A percentile compares a stretch with the other conserved stretches of the same genome.
Conservation (phyloP, 1,140 invertebrate genomes). For the Leptinotarsa lineolata region DNA sequence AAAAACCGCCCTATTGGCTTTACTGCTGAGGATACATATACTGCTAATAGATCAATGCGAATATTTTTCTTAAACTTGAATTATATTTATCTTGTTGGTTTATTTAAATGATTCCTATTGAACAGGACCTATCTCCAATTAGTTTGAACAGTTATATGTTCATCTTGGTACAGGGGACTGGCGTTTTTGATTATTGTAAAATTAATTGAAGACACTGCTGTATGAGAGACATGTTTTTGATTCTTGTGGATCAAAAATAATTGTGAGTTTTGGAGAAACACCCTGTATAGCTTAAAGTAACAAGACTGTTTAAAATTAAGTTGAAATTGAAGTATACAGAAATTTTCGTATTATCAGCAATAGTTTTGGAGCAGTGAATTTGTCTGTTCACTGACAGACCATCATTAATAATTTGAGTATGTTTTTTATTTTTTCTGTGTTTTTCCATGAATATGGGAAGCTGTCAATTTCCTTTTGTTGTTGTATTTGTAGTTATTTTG, state of each 20-base stretch:
- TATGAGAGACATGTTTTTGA: no score
- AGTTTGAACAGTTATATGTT: no score
- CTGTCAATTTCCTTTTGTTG: conserved; percentile 23
- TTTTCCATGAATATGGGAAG: conserved; percentile 21
- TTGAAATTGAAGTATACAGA: not conserved
- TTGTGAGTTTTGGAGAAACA: not conserved
- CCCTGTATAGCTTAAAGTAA: conserved; percentile 22
- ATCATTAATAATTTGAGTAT: no score
- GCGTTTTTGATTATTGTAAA: no score
- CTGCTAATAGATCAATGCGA: not conserved
- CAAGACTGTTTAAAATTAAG: conserved; percentile 22
- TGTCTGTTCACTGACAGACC: not conserved
- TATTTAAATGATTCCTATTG: not conserved
- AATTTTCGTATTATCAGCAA: not conserved
- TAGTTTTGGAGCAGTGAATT: not conserved
- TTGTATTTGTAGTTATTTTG: conserved; percentile 25
- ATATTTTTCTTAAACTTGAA: not conserved
- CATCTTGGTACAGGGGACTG: no score
- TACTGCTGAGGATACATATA: not conserved
- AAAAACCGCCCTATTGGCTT: not conserved
- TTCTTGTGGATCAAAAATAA: no score
- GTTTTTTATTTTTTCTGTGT: not conserved
- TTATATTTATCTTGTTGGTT: not conserved
- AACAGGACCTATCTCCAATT: no score
- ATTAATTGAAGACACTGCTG: no score